A percentile compares a stretch with the other conserved stretches of the same genome.
phyloP scores from a whole-genome alignment of 2,888 invertebrate species.

The Drosophila buzzatii region DNA sequence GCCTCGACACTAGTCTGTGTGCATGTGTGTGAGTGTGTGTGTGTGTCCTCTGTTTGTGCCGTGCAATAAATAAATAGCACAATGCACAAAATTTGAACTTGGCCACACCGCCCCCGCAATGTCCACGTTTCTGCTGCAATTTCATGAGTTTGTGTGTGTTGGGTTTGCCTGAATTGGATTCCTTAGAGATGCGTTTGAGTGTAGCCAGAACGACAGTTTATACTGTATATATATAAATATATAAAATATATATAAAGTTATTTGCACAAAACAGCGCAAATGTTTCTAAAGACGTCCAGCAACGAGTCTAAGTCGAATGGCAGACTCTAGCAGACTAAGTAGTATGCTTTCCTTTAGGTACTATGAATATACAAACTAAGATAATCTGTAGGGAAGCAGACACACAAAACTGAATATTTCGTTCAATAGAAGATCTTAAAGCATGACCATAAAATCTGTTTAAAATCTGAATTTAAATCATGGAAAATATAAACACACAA shows the following conservation, averaged over 20 bases:
- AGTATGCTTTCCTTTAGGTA: background rate
- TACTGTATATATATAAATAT: conserved; percentile 8
- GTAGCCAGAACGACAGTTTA: conserved; percentile 40
- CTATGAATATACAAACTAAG: background rate
- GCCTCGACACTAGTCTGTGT: conserved; percentile 1
- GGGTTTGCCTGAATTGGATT: conserved; percentile 46
- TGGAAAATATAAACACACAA: background rate
- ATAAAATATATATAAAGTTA: conserved; percentile 48
- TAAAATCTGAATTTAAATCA: background rate
- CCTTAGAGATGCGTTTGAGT: conserved; percentile 40
- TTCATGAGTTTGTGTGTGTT: conserved; percentile 17
- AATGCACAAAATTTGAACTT: conserved; percentile 64
- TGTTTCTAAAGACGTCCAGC: conserved; percentile 73
- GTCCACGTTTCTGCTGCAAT: conserved; percentile 48
- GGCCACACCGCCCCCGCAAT: conserved; percentile 34
- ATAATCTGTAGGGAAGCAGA: background rate
- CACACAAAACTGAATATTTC: background rate
- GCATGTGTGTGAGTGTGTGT: background rate
- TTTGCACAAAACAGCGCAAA: conserved; percentile 76
- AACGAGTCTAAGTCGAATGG: conserved; percentile 51
- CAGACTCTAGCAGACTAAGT: conserved; percentile 9
- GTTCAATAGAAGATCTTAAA: background rate
- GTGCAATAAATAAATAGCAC: conserved; percentile 74
- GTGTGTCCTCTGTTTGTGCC: conserved; percentile 22
- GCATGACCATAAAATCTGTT: too few species aligned